phyloP scores from a whole-genome alignment of 2,797 vertebrate genomes.

The Gephyroberyx darwinii region DNA sequence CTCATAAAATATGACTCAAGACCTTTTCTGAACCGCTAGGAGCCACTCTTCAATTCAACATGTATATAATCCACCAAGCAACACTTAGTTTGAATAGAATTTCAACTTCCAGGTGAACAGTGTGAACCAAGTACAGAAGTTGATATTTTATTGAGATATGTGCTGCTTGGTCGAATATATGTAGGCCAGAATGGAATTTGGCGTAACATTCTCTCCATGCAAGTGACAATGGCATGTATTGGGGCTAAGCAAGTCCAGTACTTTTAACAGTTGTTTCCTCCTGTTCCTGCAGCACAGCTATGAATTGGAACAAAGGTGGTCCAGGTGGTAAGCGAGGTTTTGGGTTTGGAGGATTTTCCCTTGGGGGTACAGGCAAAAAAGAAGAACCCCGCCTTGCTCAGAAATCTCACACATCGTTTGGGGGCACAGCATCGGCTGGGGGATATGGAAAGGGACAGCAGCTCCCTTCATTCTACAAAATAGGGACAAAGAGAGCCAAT shows the following conservation, averaged over 20 bases:
- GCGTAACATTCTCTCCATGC: not conserved
- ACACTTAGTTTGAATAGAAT: too few relatives aligned
- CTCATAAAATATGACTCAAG: too few relatives aligned
- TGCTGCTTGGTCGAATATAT: too few relatives aligned
- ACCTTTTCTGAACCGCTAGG: too few relatives aligned
- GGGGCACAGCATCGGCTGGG: constrained; percentile 79
- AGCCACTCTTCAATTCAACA: too few relatives aligned
- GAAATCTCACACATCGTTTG: constrained; percentile 88
- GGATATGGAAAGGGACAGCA: constrained; percentile 90
- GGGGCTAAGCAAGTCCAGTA: not conserved
- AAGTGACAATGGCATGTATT: too few relatives aligned
- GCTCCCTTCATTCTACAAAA: constrained; percentile 98
- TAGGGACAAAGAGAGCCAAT: constrained; percentile 95
- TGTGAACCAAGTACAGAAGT: too few relatives aligned
- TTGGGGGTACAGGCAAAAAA: constrained; percentile 86
- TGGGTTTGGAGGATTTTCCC: constrained; percentile 96
- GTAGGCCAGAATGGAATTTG: not conserved
- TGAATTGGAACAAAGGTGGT: constrained; percentile 99
- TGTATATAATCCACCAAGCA: too few relatives aligned
- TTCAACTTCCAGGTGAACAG: too few relatives aligned
- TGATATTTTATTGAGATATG: too few relatives aligned
- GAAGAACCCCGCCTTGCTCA: constrained; percentile 88
- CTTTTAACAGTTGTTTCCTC: not conserved
- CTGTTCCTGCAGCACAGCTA: constrained; percentile 68
- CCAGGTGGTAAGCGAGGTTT: constrained; percentile 94